phyloP scores from a whole-genome alignment of 2,797 vertebrate genomes.

The Hippoglossus hippoglossus region DNA sequence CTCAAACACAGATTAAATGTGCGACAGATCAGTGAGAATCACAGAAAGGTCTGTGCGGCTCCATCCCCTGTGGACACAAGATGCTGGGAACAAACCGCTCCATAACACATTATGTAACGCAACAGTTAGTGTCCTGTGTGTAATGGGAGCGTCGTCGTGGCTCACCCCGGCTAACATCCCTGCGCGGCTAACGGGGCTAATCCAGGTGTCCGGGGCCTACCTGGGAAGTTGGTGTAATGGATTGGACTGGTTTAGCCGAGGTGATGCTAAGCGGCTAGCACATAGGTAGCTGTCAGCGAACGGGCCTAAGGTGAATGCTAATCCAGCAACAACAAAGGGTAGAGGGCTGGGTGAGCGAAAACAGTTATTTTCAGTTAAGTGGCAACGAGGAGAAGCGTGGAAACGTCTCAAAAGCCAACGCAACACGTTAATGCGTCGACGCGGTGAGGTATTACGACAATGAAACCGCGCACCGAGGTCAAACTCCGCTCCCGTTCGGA shows the following conservation, averaged over 20 bases:
- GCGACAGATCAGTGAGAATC: too few relatives aligned
- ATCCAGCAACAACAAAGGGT: constrained; percentile 71
- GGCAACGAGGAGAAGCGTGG: accelerated
- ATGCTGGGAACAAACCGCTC: constrained; percentile 3
- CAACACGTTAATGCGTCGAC: accelerated
- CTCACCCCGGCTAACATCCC: constrained; percentile 47
- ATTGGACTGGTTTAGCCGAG: constrained; percentile 48
- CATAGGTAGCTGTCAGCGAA: constrained; percentile 50
- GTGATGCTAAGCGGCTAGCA: constrained; percentile 59
- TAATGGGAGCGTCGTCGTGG: constrained; percentile 52
- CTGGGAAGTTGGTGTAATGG: constrained; percentile 46
- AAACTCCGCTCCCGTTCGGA: constrained; percentile 23
- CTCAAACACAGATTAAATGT: neutral
- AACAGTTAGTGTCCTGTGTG: constrained; percentile 26
- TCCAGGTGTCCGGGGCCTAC: constrained; percentile 67
- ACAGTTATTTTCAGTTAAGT: neutral
- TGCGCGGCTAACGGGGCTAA: constrained; percentile 47
- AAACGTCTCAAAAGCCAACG: neutral
- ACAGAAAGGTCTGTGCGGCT: too few relatives aligned
- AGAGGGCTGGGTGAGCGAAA: constrained; percentile 5
- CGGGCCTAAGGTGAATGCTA: constrained; percentile 66
- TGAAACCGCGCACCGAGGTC: constrained; percentile 8
- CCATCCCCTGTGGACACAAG: too few relatives aligned
- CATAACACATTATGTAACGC: constrained; percentile 59
- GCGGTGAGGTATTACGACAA: accelerated